These are phyloP conservation scores for Triops longicaudatus DNA, from an alignment of 1,140 invertebrate genomes.

Conservation along the genomic window DNA sequence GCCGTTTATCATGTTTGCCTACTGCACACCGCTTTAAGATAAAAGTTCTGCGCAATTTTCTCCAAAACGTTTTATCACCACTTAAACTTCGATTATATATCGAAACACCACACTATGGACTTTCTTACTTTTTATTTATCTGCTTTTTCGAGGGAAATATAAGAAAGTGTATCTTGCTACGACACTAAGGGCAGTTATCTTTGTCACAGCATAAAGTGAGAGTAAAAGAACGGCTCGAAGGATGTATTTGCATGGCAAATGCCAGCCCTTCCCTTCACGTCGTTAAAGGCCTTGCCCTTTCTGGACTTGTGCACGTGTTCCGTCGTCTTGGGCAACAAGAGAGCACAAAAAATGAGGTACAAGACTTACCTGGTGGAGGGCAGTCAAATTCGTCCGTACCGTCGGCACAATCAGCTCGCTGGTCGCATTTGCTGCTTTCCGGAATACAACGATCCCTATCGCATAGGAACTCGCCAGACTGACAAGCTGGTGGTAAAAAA, in stretches of 20 bases:
- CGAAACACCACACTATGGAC: neutral
- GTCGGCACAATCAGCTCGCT: constrained; percentile 57
- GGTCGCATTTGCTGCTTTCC: constrained; percentile 41
- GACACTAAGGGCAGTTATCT: neutral
- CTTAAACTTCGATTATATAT: neutral
- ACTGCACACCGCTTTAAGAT: neutral
- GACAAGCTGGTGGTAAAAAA: constrained; percentile 17
- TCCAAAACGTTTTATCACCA: neutral
- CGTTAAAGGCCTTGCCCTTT: neutral
- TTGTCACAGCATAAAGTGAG: neutral
- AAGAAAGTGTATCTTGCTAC: neutral
- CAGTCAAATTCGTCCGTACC: constrained; percentile 61
- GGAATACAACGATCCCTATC: constrained; percentile 39
- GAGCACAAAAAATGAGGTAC: neutral
- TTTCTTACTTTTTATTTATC: neutral
- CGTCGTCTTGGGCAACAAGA: neutral
- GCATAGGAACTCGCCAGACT: constrained; percentile 34
- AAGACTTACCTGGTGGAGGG: constrained; percentile 29
- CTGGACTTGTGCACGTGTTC: neutral
- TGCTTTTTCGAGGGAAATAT: neutral
- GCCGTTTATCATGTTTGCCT: neutral
- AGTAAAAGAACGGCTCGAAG: neutral
- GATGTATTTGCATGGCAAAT: constrained; percentile 12
- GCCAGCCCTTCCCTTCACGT: neutral
- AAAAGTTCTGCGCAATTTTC: neutral